Conservation (phyloP, 2,888 invertebrate species). For the Zeuzera pyrina region DNA sequence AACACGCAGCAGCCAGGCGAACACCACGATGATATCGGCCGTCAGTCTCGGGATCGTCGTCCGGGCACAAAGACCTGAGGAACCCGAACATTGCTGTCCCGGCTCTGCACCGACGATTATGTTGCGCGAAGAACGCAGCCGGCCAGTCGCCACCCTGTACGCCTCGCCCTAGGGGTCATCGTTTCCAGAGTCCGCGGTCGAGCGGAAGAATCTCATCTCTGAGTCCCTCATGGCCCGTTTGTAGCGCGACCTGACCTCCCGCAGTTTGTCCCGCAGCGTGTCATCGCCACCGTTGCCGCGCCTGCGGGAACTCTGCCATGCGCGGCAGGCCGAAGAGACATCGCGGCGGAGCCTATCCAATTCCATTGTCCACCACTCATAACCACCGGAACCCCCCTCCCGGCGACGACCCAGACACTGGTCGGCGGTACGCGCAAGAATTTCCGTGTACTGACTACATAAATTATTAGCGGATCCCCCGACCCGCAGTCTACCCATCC, state of each 20-base stretch:
- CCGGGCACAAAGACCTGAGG: neutral
- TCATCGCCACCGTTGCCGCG: neutral
- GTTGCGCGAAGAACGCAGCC: neutral
- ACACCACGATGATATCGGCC: too few species aligned
- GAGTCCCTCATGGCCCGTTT: neutral
- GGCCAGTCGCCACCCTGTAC: neutral
- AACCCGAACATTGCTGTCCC: neutral
- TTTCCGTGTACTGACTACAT: neutral
- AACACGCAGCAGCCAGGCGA: neutral
- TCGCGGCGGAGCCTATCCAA: neutral
- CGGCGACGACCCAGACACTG: neutral
- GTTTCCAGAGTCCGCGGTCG: neutral
- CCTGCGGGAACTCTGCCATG: too few species aligned
- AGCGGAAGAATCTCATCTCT: neutral
- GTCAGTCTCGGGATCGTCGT: too few species aligned
- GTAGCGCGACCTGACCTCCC: neutral
- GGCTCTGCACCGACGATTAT: neutral
- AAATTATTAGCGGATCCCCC: neutral
- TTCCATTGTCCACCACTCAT: neutral
- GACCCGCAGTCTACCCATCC: neutral
- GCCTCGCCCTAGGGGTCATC: neutral
- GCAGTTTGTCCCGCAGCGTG: neutral
- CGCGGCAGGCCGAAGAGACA: neutral
- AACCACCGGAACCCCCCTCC: neutral
- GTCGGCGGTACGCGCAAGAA: neutral